These are phyloP conservation scores for Yponomeuta cagnagella DNA, from an alignment of 2,888 invertebrate genomes.

Conservation along the genomic window DNA sequence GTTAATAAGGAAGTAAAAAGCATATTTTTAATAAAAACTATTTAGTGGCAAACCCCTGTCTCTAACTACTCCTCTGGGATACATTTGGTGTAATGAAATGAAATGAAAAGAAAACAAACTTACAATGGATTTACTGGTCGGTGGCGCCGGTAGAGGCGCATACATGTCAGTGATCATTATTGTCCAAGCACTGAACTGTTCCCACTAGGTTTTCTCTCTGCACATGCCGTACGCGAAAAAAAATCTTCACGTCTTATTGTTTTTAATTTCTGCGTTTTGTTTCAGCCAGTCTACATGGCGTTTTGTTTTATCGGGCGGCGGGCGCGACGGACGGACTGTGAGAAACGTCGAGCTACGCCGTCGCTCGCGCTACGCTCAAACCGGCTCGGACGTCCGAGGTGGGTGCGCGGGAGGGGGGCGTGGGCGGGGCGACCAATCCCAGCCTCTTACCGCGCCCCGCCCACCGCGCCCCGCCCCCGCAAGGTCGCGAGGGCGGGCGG, in stretches of 20 bases:
- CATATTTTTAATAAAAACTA: too few species aligned
- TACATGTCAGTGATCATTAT: constrained; percentile 72
- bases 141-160: constrained; percentile 63
- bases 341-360: constrained; percentile 11
- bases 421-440: constrained; percentile 57
- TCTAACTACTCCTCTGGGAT: too few species aligned
- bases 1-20: too few species aligned
- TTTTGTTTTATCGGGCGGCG: constrained; percentile 30
- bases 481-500: constrained; percentile 58
- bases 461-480: constrained; percentile 54
- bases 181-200: constrained; percentile 41
- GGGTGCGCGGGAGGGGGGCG: constrained; percentile 32
- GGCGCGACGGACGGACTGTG: constrained; percentile 28
- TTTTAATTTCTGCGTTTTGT: constrained; percentile 1
- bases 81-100: neutral
- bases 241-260: constrained; percentile 10
- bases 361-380: constrained; percentile 28
- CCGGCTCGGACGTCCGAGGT: constrained; percentile 24
- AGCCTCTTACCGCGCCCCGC: constrained; percentile 64
- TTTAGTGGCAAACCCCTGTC: too few species aligned
- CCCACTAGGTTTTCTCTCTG: neutral
- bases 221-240: constrained; percentile 6
- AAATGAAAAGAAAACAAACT: constrained; percentile 35
- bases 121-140: constrained; percentile 58
- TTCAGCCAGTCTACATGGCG: constrained; percentile 27